Base-by-base conservation (phyloP, 2,113 vertebrate species). In the Crocuta crocuta region DNA sequence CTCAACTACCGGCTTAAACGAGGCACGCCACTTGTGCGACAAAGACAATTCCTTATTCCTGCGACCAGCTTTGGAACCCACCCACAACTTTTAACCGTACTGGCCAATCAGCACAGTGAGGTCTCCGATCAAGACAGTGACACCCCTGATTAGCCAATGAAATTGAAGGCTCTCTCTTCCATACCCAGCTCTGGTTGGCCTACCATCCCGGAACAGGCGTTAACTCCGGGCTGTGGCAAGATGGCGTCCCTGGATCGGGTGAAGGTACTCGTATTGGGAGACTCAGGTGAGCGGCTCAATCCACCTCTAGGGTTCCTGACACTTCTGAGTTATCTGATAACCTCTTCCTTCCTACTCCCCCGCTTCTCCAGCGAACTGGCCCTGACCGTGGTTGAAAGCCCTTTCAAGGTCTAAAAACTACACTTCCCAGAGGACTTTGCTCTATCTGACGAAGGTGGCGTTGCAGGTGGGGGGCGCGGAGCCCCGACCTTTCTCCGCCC, bases 201-300 rank as follows among this genome's bases (percentile, higher is more conserved):
- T 26, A 26, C 0, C 78, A n/a, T 88, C 12, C 8, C 7, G 79
- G 94, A 96, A 89, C 2, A 48, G 95, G 84, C 4, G 53, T 16
- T 3, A 50, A 66, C 73, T 48, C 28, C 9, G 63, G 39, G 68
- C 28, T 10, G 45, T 85, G 26, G n/a, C 93, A 98, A 99, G 94
- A 99, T 99, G 99, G 99, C 99, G 82, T 99, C 99, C 65, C 98
- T 99, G 96, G 99, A 99, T 88, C 99, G 99, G 80, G 99, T 99
- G 4, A 99, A 99, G 98, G 99, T 99, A 4, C 95, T 99, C 97
- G 99, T 99, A 91, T 98, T 99, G 98, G 99, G 99, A 50, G 99
- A 99, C 98, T 99, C 99, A 31, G 99, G 99, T 99, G 98, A 99
- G 99, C 94, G 19, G 26, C 17, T 81, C 68, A 79, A 88, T 48